A percentile compares a stretch with the other conserved stretches of the same genome.
These are phyloP conservation scores for Trissolcus brochymenae DNA, from an alignment of 2,888 invertebrate genomes.

Conservation along the genomic window DNA sequence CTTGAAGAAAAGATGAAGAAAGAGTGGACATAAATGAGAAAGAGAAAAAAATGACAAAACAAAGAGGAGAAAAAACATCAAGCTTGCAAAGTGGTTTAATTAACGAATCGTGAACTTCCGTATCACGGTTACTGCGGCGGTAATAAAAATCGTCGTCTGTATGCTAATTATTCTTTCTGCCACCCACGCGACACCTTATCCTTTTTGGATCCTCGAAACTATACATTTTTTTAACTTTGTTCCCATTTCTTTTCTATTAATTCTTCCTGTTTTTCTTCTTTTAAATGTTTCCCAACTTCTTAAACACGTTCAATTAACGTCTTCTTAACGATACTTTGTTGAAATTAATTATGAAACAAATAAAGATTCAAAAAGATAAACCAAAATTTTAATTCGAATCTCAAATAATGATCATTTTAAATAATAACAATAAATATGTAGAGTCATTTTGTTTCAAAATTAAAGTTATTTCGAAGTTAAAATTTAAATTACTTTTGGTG, in stretches of 20 bases:
- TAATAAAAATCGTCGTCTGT: constrained; percentile 61
- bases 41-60: constrained; percentile 13
- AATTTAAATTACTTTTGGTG: constrained; percentile 35
- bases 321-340: no score
- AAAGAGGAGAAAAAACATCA: constrained; percentile 11
- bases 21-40: not conserved
- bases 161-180: constrained; percentile 64
- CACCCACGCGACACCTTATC: constrained; percentile 57
- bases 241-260: constrained; percentile 7
- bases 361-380: not conserved
- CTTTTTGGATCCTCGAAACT: not conserved
- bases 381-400: constrained; percentile 42
- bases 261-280: not conserved
- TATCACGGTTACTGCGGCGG: constrained; percentile 20
- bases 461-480: no score
- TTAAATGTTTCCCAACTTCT: constrained; percentile 5
- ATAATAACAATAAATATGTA: no score
- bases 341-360: no score
- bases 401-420: constrained; percentile 6
- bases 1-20: not conserved
- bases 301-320: constrained; percentile 10
- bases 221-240: not conserved
- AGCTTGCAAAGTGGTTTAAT: constrained; percentile 39
- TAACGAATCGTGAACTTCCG: constrained; percentile 39
- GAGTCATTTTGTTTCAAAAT: no score